Base-by-base conservation (phyloP, 2,888 invertebrate species). In the Actias luna region DNA sequence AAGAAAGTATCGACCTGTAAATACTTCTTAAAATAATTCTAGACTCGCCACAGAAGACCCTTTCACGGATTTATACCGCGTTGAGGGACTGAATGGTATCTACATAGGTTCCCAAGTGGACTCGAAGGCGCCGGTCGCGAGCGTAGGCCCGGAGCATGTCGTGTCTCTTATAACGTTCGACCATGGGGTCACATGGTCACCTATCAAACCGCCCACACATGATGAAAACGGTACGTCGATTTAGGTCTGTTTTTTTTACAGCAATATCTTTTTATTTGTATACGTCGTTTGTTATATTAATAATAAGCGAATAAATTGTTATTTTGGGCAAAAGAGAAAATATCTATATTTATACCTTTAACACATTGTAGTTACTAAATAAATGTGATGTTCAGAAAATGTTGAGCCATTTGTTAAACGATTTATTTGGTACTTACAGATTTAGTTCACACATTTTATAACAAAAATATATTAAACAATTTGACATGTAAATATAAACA, bases 41-140 rank as follows among this genome's bases (percentile, higher is more conserved):
- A 97, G 97, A 76, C 96, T 95, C 68, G 94, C 96, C 7, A 94
- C 95, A 0, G 96, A 96, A 68, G 96, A 97, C 69, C 93, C 96
- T 0, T 98, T 98, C 89, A 96, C 97, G 2, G 98, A 98, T 80
- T 87, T 98, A 0, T 97, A 98, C 84, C 96, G 96, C 77, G 96
- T 98, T 0, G 96, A 97, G 82, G 98, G 98, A 0, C 88, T 98
- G 59, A 93, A 95, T 55, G 98, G 98, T 0, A 96, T 98, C 71
- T 98, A 97, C 89, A 97, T 98, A 67, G 98, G 97, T 0, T 97
- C 97, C 0, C 95, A 95, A 79, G 94, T 98, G 1, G 89, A 93
- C 33, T 85, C 92, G 0, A 94, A 94, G 74, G 89, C 93, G 0
- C 84, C 87, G 1, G 90, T 93, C 4, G 84, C 92, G 5, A 93